Base-by-base conservation (phyloP, 2,888 invertebrate species). In the Ceramica pisi region DNA sequence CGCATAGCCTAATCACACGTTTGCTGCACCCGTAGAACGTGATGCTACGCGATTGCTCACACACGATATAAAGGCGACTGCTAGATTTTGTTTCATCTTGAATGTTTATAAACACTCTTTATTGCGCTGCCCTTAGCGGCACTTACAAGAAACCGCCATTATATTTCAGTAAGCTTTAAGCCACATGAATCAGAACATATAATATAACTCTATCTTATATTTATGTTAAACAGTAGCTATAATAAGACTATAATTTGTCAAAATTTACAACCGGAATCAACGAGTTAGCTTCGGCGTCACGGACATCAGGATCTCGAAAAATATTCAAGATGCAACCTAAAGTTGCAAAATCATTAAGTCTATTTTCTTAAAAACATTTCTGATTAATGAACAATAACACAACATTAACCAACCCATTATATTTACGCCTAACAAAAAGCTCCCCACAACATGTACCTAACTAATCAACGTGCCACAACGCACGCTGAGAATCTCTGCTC, bases 401-500 rank as follows among this genome's bases (percentile, higher is more conserved):
- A 57, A 46, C 16, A 61, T n/a, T 1, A 80, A 48, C 55, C 4
- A 62, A 61, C 44, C 26, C 21, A 41, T 46, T 48, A 48, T 80
- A 64, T 64, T 74, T 74, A 75, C 59, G 41, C 41, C 38, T 63
- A 44, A 62, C 62, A 51, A 82, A 82, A 82, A 50, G 21, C 71
- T 48, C 55, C 31, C 65, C 51, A 68, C 71, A 66, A 57, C 41
- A 62, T 46, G 53, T 51, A 35, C 55, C 60, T 71, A 78, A 84
- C 80, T 86, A 84, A 85, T 86, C 86, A 80, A 76, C 60, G 69
- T 66, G 59, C 65, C 65, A 74, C 75, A 60, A 80, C 71, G 72
- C 76, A 77, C 67, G 71, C 77, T 80, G 81, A 72, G 86, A 84
- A 86, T 76, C 80, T 82, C 70, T 67, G 71, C 85, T 74, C 81